Base-by-base conservation (phyloP, 1,140 invertebrate species). In the Acromyrmex heyeri region DNA sequence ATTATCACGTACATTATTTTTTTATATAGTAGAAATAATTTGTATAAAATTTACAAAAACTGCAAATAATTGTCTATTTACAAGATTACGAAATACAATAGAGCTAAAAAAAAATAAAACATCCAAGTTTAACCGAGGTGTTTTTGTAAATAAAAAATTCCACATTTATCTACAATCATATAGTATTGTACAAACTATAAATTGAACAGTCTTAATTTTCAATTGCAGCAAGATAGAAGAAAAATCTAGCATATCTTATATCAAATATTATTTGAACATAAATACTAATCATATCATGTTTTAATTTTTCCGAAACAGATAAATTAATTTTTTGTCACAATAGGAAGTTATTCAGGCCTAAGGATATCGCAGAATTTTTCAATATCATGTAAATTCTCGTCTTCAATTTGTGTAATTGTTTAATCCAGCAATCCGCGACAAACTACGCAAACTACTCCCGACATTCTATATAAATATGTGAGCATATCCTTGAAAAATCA, bases 401-500 rank as follows among this genome's bases (percentile, higher is more conserved):
- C 27, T 50, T 8, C 48, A 44, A 65, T 65, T 65, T 34, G 34
- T 76, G 14, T 38, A 30, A 24, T 61, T 61, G 21, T 59, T 75
- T 6, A 62, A 77, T 62, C 21, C 38, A 4, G 21, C 8, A 50
- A 65, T 3, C 7, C 30, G 48, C 30, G 21, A 27, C 16, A 2
- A 79, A 69, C 30, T 69, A 79, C 14, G 6, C n/a, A 50, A 65
- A 79, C 16, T 65, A 65, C 5, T 5, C 14, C 18, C 7, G 48
- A 69, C 7, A 69, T 14, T 27, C 27, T 27, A 48, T 27, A 48
- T 57, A 70, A 38, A 81, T 53, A 65, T 70, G 65, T 70, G 34
- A 70, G 14, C 16, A 70, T 69, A 18, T 27, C 10, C 4, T 81
- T 81, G 27, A n/a, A 70, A 62, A 21, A 59, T 70, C 34, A 70